A percentile compares a stretch with the other conserved stretches of the same genome.
These are phyloP conservation scores for Amazonetta brasiliensis DNA, from an alignment of 2,797 vertebrate species.

Conservation along the genomic window DNA sequence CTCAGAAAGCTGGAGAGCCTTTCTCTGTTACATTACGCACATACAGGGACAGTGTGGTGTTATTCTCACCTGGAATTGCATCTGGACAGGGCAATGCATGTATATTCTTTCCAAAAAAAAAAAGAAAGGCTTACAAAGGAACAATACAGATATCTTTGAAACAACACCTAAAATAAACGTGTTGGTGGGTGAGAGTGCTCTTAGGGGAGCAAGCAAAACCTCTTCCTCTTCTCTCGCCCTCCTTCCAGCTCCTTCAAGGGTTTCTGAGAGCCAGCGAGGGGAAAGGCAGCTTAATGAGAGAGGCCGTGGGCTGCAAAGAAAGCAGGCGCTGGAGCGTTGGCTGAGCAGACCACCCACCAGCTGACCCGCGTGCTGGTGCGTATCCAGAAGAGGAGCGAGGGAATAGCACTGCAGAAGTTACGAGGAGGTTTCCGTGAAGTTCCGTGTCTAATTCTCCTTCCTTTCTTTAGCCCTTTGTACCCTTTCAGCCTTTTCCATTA, in stretches of 20 bases:
- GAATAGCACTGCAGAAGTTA: not conserved
- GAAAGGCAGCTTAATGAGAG: conserved; percentile 3
- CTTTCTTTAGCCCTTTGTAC: not conserved
- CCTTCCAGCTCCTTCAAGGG: not conserved
- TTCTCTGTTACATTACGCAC: not conserved
- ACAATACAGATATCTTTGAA: not conserved
- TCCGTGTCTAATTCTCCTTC: not conserved
- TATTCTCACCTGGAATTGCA: not conserved
- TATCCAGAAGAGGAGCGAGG: not conserved
- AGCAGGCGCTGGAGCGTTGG: not conserved
- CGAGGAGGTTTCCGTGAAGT: not conserved
- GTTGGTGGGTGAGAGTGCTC: not conserved
- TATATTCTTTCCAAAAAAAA: not conserved
- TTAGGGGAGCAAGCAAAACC: not conserved
- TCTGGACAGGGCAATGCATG: not conserved
- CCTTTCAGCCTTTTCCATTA: not conserved
- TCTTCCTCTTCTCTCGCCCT: not conserved
- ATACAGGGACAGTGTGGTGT: fast-evolving
- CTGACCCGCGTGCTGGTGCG: not conserved
- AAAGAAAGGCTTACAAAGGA: not conserved
- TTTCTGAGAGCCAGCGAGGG: not conserved
- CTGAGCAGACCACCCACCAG: conserved; percentile 4
- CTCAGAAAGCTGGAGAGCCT: not conserved
- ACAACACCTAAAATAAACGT: not conserved
- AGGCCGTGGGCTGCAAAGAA: conserved; percentile 33